Conservation (phyloP, 2,113 vertebrate species). For the Rhea pennata region DNA sequence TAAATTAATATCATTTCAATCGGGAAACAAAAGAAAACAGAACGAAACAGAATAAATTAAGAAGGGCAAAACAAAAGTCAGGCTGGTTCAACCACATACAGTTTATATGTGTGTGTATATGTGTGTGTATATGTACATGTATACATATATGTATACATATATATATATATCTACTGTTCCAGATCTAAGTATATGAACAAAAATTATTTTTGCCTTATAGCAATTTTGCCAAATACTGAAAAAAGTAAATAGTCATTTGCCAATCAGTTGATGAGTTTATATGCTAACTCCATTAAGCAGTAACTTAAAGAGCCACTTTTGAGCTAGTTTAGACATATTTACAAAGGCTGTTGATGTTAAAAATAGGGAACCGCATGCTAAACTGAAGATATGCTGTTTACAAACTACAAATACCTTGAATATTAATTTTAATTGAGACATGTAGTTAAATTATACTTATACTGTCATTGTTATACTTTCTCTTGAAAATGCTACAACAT, state of each 20-base stretch:
- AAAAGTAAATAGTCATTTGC: neutral
- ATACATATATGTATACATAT: neutral
- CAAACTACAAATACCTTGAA: neutral
- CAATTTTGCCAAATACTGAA: neutral
- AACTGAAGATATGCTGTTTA: neutral
- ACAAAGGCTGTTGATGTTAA: neutral
- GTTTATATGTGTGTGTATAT: neutral
- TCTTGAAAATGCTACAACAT: constrained; percentile 35
- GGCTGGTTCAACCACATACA: neutral
- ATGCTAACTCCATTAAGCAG: neutral
- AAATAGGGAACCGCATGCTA: neutral
- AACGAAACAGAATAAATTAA: neutral
- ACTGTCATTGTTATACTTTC: neutral
- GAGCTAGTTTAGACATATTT: neutral
- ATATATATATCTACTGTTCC: neutral
- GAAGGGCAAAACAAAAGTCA: accelerated
- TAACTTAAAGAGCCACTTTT: neutral
- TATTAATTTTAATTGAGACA: neutral
- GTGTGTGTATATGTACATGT: neutral
- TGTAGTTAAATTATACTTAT: neutral
- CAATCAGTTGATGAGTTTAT: neutral
- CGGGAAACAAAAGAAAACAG: neutral
- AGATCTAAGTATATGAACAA: neutral
- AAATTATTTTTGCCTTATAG: neutral
- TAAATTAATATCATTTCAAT: neutral